Conservation (phyloP, 2,888 invertebrate genomes). For the Odontocerum albicorne region DNA sequence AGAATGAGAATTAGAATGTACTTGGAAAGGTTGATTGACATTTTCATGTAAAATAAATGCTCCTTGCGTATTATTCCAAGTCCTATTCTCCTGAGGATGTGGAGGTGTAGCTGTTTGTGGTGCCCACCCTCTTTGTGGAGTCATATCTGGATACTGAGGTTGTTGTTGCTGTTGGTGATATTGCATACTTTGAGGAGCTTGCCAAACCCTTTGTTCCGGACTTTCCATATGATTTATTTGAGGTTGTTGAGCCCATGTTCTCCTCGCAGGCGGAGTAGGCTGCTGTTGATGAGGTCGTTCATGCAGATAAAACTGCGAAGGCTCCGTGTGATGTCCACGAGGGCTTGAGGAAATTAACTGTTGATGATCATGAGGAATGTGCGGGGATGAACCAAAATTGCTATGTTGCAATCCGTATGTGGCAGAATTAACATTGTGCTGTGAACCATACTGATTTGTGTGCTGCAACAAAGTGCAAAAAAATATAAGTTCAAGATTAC, state of each 20-base stretch:
- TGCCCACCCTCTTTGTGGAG: conserved; percentile 43
- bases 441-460: conserved; percentile 49
- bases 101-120: conserved; percentile 39
- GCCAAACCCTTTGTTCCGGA: conserved; percentile 47
- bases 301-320: conserved; percentile 76
- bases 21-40: conserved; percentile 40
- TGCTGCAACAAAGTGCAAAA: conserved; percentile 31
- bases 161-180: conserved; percentile 38
- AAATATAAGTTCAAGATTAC: background rate
- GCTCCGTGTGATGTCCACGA: conserved; percentile 40
- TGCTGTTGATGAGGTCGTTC: conserved; percentile 59
- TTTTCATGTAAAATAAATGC: conserved; percentile 71
- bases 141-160: conserved; percentile 48
- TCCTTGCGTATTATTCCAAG: conserved; percentile 55
- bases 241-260: conserved; percentile 69
- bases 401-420: conserved; percentile 38
- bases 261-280: conserved; percentile 59
- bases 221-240: conserved; percentile 38
- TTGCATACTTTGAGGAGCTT: conserved; percentile 40
- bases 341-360: conserved; percentile 38
- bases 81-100: conserved; percentile 44
- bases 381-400: conserved; percentile 56
- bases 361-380: conserved; percentile 45
- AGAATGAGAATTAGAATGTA: conserved; percentile 41
- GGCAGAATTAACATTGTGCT: conserved; percentile 53